phyloP scores from a whole-genome alignment of 2,888 invertebrate species.

The Pseudoips prasinana region DNA sequence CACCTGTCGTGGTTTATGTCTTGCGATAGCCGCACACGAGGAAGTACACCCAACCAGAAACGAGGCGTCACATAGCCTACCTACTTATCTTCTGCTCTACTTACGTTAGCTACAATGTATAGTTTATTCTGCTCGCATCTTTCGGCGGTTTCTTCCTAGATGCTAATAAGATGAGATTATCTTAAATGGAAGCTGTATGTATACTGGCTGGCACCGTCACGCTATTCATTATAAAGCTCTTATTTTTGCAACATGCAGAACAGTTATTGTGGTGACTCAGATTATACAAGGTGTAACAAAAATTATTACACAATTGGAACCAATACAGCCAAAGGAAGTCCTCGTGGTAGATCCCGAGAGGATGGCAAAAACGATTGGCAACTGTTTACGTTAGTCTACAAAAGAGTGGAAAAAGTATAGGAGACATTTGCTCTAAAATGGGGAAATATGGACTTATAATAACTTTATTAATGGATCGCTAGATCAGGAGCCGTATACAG shows the following conservation, averaged over 20 bases:
- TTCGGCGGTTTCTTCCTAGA: slow-evolving; percentile 20
- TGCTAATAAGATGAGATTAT: slow-evolving; percentile 34
- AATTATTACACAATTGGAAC: too few relatives aligned
- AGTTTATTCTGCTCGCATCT: slow-evolving; percentile 22
- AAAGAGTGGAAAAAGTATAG: too few relatives aligned
- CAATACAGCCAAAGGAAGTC: too few relatives aligned
- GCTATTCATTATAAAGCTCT: slow-evolving; percentile 32
- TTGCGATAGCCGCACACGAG: slow-evolving; percentile 56
- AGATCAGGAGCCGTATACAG: too few relatives aligned
- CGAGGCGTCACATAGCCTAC: slow-evolving; percentile 30
- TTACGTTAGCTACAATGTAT: slow-evolving; percentile 14
- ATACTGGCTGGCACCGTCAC: slow-evolving; percentile 24
- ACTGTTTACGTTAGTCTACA: too few relatives aligned
- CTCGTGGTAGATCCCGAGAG: too few relatives aligned
- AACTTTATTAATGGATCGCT: too few relatives aligned
- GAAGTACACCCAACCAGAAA: slow-evolving; percentile 46
- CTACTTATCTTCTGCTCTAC: slow-evolving; percentile 21
- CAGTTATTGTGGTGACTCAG: slow-evolving; percentile 23
- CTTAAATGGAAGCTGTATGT: slow-evolving; percentile 27
- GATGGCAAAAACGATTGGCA: too few relatives aligned
- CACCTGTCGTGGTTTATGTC: slow-evolving; percentile 67
- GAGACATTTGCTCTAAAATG: too few relatives aligned
- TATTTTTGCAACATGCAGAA: slow-evolving; percentile 26
- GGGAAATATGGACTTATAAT: too few relatives aligned
- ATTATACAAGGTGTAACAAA: too few relatives aligned